Percentiles rank a stretch among this genome's conserved stretches.
Evolutionary conservation across 2,888 invertebrate species (phyloP).

Genomic region (Sarcophaga subvicina): DNA sequence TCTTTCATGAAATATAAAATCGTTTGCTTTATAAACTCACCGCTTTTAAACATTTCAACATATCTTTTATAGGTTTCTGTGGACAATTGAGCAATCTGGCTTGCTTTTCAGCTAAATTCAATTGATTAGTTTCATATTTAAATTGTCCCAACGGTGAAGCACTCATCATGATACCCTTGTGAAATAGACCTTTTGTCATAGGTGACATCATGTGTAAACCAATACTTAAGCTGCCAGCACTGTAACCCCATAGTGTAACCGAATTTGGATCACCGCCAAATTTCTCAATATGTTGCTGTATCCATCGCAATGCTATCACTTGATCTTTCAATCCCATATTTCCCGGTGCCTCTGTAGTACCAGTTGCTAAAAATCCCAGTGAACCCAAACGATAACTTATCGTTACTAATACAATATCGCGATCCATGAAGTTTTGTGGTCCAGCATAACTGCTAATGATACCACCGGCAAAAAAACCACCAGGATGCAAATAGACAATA

Average conservation of each 20-base stretch:
- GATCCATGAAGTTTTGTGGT: slow-evolving; percentile 85
- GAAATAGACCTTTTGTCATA: slow-evolving; percentile 87
- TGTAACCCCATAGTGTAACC: slow-evolving; percentile 86
- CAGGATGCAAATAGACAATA: slow-evolving; percentile 86
- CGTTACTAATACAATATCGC: slow-evolving; percentile 86
- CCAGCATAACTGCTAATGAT: slow-evolving; percentile 83
- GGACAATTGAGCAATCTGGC: slow-evolving; percentile 85
- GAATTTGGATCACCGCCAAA: slow-evolving; percentile 86
- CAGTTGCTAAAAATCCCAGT: slow-evolving; percentile 85
- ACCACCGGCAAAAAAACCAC: slow-evolving; percentile 84
- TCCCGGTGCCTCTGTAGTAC: slow-evolving; percentile 85
- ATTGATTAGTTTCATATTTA: slow-evolving; percentile 82
- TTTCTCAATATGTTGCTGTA: slow-evolving; percentile 84
- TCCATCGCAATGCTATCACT: slow-evolving; percentile 86
- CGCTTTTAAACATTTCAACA: slow-evolving; percentile 84
- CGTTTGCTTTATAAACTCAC: slow-evolving; percentile 73
- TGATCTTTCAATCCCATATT: slow-evolving; percentile 89
- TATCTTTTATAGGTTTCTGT: slow-evolving; percentile 81
- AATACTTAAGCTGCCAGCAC: slow-evolving; percentile 83
- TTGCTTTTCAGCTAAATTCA: slow-evolving; percentile 84
- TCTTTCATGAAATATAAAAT: no score
- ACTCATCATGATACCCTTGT: slow-evolving; percentile 87
- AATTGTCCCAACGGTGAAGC: slow-evolving; percentile 84
- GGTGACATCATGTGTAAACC: slow-evolving; percentile 85
- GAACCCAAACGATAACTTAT: slow-evolving; percentile 84